phyloP scores from a whole-genome alignment of 2,888 invertebrate species.

The Cartodere bifasciata region DNA sequence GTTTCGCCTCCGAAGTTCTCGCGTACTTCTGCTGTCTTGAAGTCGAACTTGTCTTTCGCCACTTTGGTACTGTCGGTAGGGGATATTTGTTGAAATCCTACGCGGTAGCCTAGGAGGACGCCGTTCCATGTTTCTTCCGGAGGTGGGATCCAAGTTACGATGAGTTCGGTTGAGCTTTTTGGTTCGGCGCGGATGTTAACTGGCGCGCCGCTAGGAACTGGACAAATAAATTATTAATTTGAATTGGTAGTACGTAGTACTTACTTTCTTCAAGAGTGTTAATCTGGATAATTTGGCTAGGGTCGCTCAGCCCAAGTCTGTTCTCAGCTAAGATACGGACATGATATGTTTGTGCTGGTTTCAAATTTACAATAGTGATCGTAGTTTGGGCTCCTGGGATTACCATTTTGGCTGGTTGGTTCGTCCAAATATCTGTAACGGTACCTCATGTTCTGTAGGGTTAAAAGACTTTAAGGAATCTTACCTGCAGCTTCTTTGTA shows the following conservation, averaged over 20 bases:
- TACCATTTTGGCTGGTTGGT: conserved; percentile 67
- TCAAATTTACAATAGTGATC: conserved; percentile 66
- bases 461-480: no score
- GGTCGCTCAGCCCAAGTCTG: conserved; percentile 75
- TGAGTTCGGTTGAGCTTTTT: conserved; percentile 72
- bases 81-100: conserved; percentile 63
- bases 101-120: conserved; percentile 74
- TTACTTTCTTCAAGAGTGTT: conserved; percentile 71
- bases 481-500: conserved; percentile 74
- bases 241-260: conserved; percentile 1
- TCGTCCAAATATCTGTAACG: conserved; percentile 64
- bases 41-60: conserved; percentile 28
- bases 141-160: conserved; percentile 80
- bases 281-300: conserved; percentile 75
- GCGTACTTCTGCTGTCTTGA: conserved; percentile 65
- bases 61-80: conserved; percentile 22
- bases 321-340: conserved; percentile 83
- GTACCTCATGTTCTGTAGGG: no score
- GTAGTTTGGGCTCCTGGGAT: conserved; percentile 74
- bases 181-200: conserved; percentile 71
- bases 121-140: conserved; percentile 79
- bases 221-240: no score
- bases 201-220: conserved; percentile 70
- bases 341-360: conserved; percentile 79
- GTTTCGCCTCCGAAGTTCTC: conserved; percentile 59